Base-by-base conservation (phyloP, 2,888 invertebrate species). In the Bombyx huttoni region DNA sequence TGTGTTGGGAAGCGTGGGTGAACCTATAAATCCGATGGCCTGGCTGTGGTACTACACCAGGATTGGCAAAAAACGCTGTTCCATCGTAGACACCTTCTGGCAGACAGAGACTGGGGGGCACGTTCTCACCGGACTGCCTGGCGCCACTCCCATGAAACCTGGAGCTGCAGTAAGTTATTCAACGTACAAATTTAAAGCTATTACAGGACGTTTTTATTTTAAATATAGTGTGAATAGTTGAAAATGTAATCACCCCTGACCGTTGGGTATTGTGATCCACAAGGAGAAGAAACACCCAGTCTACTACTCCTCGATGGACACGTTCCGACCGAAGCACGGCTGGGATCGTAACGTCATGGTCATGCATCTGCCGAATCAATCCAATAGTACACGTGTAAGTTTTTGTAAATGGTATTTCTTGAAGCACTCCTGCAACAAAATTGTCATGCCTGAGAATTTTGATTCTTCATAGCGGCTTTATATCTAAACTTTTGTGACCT, bases 101-200 rank as follows among this genome's bases (percentile, higher is more conserved):
- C 99, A 99, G 88, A 99, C 99, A 0, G 99, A 99, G 89, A 99
- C 99, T 7, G 99, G 99, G 8, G 99, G 99, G 0, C 98, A 99
- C 84, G 96, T 98, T 14, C 91, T 99, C 49, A 98, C 98, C 45
- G 97, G 98, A 40, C 83, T 99, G 51, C 99, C 99, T 0, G 98
- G 98, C 14, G 97, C 96, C 14, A 98, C 96, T 1, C 96, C 97
- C 12, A 96, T 97, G 92, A 99, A 99, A 82, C 99, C 99, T 0
- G 99, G 99, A 55, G 95, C 98, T 53, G 99, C 99, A 57, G 98
- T 98, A 89, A 92, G 93, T 90, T 24, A 24, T 5, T 5, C 1
- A 24, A 24, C 3, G 3, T 24, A 24, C 24, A 24, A 24, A 3
- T 24, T 24, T 24, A 5, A 24, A 24, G 24, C 24, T 2, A 24